Percentiles rank a stretch among this genome's conserved stretches.
Evolutionary conservation across 2,888 invertebrate species (phyloP).

Genomic region (Athrips mouffetella): DNA sequence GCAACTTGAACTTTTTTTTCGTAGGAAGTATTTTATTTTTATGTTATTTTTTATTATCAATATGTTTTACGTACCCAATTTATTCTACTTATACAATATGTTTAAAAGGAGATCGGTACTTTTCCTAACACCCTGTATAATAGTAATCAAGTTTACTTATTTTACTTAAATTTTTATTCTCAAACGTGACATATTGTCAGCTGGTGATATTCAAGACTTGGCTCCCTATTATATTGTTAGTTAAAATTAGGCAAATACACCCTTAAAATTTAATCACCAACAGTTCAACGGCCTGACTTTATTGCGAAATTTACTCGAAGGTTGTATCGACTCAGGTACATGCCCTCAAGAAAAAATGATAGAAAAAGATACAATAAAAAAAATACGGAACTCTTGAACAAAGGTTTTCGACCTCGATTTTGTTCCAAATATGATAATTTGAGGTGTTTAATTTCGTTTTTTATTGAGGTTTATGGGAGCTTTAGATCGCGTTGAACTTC

Average conservation of each 20-base stretch:
- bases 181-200: too few species aligned
- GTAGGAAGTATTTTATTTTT: too few species aligned
- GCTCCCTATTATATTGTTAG: not conserved
- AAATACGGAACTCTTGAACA: conserved; percentile 45
- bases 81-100: too few species aligned
- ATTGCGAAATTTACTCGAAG: conserved; percentile 62
- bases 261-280: conserved; percentile 30
- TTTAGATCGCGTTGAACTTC: conserved; percentile 36
- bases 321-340: conserved; percentile 57
- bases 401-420: conserved; percentile 47
- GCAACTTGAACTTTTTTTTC: too few species aligned
- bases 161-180: too few species aligned
- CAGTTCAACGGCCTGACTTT: conserved; percentile 57
- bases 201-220: too few species aligned
- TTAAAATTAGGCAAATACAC: not conserved
- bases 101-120: too few species aligned
- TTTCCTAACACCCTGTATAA: too few species aligned
- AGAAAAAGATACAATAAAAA: conserved; percentile 12
- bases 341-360: conserved; percentile 31
- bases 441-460: conserved; percentile 23
- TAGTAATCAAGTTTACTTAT: too few species aligned
- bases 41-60: too few species aligned
- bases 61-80: too few species aligned
- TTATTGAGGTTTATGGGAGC: conserved; percentile 31
- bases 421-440: conserved; percentile 33